A percentile compares a stretch with the other conserved stretches of the same genome.
phyloP scores from a whole-genome alignment of 2,888 invertebrate genomes.

The Caenorhabditis panamensis region DNA sequence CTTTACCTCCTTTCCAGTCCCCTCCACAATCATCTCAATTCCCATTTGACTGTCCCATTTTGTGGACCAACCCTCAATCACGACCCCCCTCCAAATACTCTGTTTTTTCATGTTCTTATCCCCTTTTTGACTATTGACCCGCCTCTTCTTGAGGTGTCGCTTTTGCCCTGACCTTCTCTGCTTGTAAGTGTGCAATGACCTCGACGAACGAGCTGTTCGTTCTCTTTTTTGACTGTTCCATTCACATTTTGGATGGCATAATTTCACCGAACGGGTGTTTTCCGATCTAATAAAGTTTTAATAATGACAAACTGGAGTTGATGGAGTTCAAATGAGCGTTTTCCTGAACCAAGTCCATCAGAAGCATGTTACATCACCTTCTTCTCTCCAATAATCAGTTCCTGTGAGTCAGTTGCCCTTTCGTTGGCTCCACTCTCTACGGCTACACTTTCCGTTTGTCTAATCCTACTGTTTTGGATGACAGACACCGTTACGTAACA shows the following conservation, averaged over 20 bases:
- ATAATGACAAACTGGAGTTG: neutral
- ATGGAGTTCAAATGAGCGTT: no score
- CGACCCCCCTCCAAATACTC: constrained; percentile 6
- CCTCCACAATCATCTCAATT: no score
- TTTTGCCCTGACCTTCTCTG: constrained; percentile 16
- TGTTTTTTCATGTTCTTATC: constrained; percentile 19
- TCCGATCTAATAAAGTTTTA: constrained; percentile 40
- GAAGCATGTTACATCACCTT: neutral
- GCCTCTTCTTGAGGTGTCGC: constrained; percentile 38
- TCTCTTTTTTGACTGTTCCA: constrained; percentile 30
- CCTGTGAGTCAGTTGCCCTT: neutral
- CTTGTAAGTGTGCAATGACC: constrained; percentile 23
- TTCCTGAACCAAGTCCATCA: no score
- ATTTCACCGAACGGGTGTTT: constrained; percentile 34
- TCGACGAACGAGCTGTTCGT: neutral
- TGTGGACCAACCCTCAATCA: neutral
- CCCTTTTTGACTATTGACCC: constrained; percentile 23
- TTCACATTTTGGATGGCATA: constrained; percentile 55
- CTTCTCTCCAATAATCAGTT: no score
- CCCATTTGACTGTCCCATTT: constrained; percentile 24
- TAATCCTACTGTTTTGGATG: constrained; percentile 39
- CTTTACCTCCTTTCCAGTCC: constrained; percentile 2
- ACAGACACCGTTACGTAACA: constrained; percentile 9
- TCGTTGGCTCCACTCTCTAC: neutral
- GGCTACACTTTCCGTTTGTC: constrained; percentile 13